Base-by-base conservation (phyloP, 2,113 vertebrate species). In the Helogale parvula region DNA sequence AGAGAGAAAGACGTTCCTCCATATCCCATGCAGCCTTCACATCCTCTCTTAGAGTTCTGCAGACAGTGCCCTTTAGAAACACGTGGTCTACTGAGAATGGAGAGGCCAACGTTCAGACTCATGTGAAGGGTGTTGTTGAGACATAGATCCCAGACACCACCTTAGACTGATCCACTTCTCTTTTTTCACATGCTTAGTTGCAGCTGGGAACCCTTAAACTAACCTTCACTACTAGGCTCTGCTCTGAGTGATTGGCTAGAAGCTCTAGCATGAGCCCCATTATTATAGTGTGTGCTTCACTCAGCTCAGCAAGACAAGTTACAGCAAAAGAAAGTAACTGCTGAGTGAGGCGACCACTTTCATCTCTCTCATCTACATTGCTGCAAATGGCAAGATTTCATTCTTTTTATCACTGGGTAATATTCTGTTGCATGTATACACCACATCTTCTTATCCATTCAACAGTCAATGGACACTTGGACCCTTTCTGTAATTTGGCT, bases 41-140 rank as follows among this genome's bases (percentile, higher is more conserved):
- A 27, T 27, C 16, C 35, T 66, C 23, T 15, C 66, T 47, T 10
- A 0, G 13, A 41, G 47, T 29, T 79, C 50, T 29, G 81, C 29
- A 81, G 13, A 8, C 15, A 27, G 19, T 3, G 5, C 6, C 38
- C 29, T 52, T 69, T 74, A 27, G 71, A 90, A 45, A 47, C 35
- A 19, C 2, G 0, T 45, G 60, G 10, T 79, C 35, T 90, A 5
- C 52, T 38, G 31, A 80, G 79, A 93, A 89, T 41, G 14, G 8
- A 83, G 33, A 52, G 4, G 14, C 11, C 19, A 1, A 0, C 0
- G 0, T 38, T 76, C 33, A 71, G n/a, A 83, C 21, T 71, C 63
- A 65, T 12, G 2, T 60, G 17, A 10, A 6, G 31, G 45, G 63
- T 14, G 2, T 0, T 6, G 5, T 33, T 76, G 38, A 69, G 16